Evolutionary conservation across 2,797 vertebrate species (phyloP), one percentile per base, ranked within the genome.

Genomic region (Phoxinus dragarum): DNA sequence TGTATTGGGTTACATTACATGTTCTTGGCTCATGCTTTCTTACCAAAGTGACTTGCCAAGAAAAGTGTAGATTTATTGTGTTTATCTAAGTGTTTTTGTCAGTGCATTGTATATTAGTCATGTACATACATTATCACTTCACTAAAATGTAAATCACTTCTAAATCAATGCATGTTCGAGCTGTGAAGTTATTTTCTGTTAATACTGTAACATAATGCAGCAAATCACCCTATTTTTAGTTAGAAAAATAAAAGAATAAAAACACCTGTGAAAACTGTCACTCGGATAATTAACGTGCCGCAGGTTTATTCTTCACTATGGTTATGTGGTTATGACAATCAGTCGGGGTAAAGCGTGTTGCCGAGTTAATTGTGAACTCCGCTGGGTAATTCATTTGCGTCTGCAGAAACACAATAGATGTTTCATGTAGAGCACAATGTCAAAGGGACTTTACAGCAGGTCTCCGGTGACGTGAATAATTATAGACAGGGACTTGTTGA

Each of bases 371-470:
- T 82, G 81, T 73, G n/a, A 72, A 47, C 69, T 82, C 81, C 5
- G 0, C 27, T 34, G 81, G 40, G 81, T 64, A 73, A 74, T 82
- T 82, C 71, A 73, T 74, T 82, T 82, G 80, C 11, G 0, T 61
- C 56, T n/a, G 27, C 40, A n/a, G 69, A 73, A 82, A 78, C 61
- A 59, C 38, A 71, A 49, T 42, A 64, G 64, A 71, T 9, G 42
- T 73, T 82, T 82, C 54, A 10, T 49, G 81, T 49, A 31, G 81
- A 73, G 81, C 69, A 14, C 61, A 89, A 91, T 94, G 91, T 93
- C 90, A 91, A 90, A 88, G 87, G 90, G 93, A 92, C 92, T 91
- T 93, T 91, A 93, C 88, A 90, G 90, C 88, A 91, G 89, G 92
- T 90, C 90, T 90, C 88, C 27, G 16, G 69, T 49, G 81, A 47